phyloP scores from a whole-genome alignment of 2,888 invertebrate species.

The Griposia aprilina region DNA sequence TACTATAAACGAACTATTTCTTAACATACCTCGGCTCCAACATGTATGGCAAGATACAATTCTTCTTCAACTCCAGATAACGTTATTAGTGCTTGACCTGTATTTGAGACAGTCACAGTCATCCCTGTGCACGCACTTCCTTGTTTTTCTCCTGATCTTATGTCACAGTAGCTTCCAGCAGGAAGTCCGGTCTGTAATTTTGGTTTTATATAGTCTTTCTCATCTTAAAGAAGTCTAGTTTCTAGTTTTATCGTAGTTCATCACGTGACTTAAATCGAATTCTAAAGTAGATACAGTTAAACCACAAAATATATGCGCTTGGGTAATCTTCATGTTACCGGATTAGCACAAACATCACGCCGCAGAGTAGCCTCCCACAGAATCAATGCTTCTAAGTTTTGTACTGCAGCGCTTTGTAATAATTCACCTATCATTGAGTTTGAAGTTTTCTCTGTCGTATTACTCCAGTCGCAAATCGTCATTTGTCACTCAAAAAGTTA shows the following conservation, averaged over 20 bases:
- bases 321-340: too few relatives aligned
- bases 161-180: conserved; percentile 94
- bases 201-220: not conserved
- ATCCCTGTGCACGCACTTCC: conserved; percentile 91
- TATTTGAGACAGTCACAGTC: conserved; percentile 88
- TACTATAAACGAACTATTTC: not conserved
- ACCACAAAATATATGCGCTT: not conserved
- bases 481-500: not conserved
- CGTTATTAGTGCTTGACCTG: conserved; percentile 88
- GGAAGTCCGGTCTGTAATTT: conserved; percentile 91
- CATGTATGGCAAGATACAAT: conserved; percentile 92
- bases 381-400: not conserved
- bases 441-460: too few relatives aligned
- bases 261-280: not conserved
- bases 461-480: too few relatives aligned
- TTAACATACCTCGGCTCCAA: conserved; percentile 80
- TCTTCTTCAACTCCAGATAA: conserved; percentile 89
- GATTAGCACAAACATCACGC: not conserved
- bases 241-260: not conserved
- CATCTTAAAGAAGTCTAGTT: not conserved
- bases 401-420: not conserved
- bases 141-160: conserved; percentile 91
- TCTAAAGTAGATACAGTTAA: not conserved
- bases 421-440: too few relatives aligned
- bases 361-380: not conserved